A percentile compares a stretch with the other conserved stretches of the same genome.
These are phyloP conservation scores for Apodemia hepburni DNA, from an alignment of 2,888 invertebrate species.

Conservation along the genomic window DNA sequence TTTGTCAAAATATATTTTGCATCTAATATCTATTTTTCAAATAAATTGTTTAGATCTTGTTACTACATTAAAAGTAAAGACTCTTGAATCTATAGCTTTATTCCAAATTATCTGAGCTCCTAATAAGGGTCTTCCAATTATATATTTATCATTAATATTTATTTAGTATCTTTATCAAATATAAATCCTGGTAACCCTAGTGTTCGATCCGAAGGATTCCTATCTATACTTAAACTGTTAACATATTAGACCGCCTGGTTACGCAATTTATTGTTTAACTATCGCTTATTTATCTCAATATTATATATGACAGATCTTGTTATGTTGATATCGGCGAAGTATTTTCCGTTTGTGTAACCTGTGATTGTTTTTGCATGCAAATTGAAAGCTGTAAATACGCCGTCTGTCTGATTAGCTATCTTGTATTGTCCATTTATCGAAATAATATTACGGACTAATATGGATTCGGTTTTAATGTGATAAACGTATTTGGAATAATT, in stretches of 20 bases:
- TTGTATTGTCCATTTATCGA: conserved; percentile 57
- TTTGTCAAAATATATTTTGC: no score
- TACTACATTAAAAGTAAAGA: no score
- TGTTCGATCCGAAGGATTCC: conserved; percentile 29
- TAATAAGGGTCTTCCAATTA: no score
- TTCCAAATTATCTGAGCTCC: no score
- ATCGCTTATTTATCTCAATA: conserved; percentile 53
- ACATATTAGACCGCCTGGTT: conserved; percentile 59
- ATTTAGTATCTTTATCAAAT: neutral
- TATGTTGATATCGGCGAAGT: conserved; percentile 57
- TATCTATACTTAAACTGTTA: conserved; percentile 59
- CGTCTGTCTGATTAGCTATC: conserved; percentile 54
- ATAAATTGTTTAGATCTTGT: no score
- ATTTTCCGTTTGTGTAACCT: conserved; percentile 53
- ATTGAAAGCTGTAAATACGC: conserved; percentile 58
- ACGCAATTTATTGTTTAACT: conserved; percentile 65
- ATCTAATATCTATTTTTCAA: no score
- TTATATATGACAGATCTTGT: conserved; percentile 62
- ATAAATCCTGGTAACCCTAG: conserved; percentile 18
- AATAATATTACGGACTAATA: conserved; percentile 37
- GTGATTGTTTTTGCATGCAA: conserved; percentile 68
- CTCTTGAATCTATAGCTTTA: no score
- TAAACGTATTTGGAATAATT: conserved; percentile 35
- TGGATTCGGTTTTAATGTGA: conserved; percentile 41
- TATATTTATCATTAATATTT: neutral